phyloP scores from a whole-genome alignment of 2,113 vertebrate species.

The Rhinolophus sinicus region DNA sequence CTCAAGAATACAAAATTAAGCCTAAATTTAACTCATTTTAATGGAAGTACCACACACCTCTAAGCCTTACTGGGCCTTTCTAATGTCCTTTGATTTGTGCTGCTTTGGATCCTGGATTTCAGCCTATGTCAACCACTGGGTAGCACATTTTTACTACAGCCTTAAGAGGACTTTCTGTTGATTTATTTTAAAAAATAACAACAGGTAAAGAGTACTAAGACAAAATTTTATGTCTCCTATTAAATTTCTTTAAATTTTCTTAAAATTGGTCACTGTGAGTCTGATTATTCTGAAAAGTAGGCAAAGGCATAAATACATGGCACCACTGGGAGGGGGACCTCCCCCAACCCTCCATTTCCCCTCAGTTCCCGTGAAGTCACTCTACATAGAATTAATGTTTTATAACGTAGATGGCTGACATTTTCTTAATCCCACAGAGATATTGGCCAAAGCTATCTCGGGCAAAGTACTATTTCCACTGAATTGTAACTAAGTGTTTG shows the following conservation, averaged over 20 bases:
- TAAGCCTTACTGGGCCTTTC: too few relatives aligned
- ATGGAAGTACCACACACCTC: fast-evolving
- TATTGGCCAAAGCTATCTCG: not conserved
- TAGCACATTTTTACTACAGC: not conserved
- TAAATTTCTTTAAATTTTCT: not conserved
- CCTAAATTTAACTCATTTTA: not conserved
- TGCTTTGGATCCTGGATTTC: not conserved
- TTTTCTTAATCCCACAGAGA: not conserved
- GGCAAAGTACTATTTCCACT: not conserved
- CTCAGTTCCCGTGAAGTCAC: not conserved
- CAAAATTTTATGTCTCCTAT: not conserved
- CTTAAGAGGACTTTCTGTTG: not conserved
- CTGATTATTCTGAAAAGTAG: not conserved
- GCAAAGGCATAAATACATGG: not conserved
- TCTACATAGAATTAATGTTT: too few relatives aligned
- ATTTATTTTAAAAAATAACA: not conserved
- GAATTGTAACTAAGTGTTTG: not conserved
- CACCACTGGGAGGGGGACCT: not conserved
- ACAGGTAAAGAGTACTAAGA: not conserved
- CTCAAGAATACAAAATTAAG: not conserved
- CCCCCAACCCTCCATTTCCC: not conserved
- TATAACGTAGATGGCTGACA: not conserved
- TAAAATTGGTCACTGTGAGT: not conserved
- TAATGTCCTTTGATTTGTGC: too few relatives aligned
- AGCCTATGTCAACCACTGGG: not conserved